Evolutionary conservation across 1,140 invertebrate species (phyloP), one percentile per base, ranked within the genome.

Genomic region (Aphaenogaster rudis): DNA sequence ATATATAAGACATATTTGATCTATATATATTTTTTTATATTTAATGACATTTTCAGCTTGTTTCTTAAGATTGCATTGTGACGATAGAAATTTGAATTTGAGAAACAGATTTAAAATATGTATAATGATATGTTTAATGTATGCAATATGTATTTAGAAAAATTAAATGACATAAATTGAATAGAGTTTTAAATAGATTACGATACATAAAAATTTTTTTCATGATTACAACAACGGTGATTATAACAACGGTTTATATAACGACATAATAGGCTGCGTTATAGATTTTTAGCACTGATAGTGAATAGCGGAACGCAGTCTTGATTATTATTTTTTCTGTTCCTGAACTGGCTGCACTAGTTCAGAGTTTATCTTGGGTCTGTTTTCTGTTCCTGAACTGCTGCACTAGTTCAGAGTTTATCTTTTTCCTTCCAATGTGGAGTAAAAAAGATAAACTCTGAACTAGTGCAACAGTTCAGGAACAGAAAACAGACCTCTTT

Each of bases 161-260:
- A 42, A 69, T 69, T 50, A 36, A 77, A 77, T 2, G 48, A 15
- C 21, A 11, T 74, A 74, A 71, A 72, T 52, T 77, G 9, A 33
- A 45, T 61, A 6, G 3, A 66, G 4, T 21, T 79, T 64, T 76
- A 28, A 78, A 54, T 11, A 59, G 36, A 42, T n/a, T 17, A 39
- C 52, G 9, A 42, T 4, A 4, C 9, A 67, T 2, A 28, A 11
- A 63, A 11, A 77, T 76, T 66, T 11, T 61, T 36, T 45, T 74
- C 2, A 64, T 33, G 1, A 17, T 1, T 61, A 45, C 28, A 28
- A 28, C 28, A 28, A 28, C 28, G 28, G 28, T 28, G 28, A 54
- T 78, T 67, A 42, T 54, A 54, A 28, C 36, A 36, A 66, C 33
- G 28, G 45, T 66, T 28, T 52, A 80, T 67, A 54, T 52, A 81